Evolutionary conservation across 2,888 invertebrate species (phyloP).

Genomic region (Listrodromus nycthemerus): DNA sequence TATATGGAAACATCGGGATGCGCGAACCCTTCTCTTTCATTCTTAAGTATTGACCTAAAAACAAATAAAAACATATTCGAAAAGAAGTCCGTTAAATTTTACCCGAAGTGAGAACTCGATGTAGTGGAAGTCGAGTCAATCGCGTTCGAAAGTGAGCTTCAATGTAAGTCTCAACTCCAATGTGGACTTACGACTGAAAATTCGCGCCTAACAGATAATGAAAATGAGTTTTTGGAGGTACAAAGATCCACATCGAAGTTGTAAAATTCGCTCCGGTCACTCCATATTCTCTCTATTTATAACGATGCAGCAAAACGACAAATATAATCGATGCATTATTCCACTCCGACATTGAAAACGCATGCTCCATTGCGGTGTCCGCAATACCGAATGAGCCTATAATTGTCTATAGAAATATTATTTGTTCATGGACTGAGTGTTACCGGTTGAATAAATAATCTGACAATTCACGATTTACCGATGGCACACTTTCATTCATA

Average conservation of each 20-base stretch:
- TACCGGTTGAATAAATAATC: slow-evolving; percentile 45
- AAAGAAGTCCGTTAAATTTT: neutral
- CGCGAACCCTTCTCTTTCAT: slow-evolving; percentile 11
- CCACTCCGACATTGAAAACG: neutral
- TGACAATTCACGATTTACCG: slow-evolving; percentile 28
- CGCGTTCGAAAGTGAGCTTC: neutral
- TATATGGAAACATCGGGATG: slow-evolving; percentile 24
- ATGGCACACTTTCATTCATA: slow-evolving; percentile 39
- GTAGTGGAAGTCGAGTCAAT: neutral
- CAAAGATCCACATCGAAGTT: neutral
- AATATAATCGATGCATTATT: neutral
- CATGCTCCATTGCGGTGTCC: neutral
- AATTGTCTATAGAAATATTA: slow-evolving; percentile 49
- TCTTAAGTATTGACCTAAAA: slow-evolving; percentile 34
- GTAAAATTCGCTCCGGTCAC: neutral
- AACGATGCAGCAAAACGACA: neutral
- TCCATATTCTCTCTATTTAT: neutral
- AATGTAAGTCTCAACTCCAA: neutral
- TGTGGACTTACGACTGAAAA: neutral
- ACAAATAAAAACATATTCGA: slow-evolving; percentile 12
- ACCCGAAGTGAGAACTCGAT: neutral
- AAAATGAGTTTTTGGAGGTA: neutral
- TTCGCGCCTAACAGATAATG: neutral
- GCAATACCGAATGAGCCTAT: slow-evolving; percentile 34
- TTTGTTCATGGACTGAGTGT: slow-evolving; percentile 50